Evolutionary conservation across 2,113 vertebrate species (phyloP).

Genomic region (Crotalus horridus): DNA sequence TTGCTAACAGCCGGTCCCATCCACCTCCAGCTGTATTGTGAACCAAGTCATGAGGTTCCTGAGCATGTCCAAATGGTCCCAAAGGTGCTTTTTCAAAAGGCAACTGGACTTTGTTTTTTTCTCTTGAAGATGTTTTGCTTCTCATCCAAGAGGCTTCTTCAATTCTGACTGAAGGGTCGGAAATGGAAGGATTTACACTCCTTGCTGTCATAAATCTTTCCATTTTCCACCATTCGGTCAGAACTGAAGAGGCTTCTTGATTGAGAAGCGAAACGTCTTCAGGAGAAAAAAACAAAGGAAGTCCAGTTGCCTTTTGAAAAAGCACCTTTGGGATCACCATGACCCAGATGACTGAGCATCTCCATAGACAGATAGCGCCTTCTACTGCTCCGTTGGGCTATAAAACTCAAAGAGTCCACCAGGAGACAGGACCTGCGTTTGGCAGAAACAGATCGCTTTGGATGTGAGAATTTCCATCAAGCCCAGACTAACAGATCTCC

Average conservation of each 20-base stretch:
- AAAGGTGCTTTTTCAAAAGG: background rate
- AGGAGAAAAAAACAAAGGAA: background rate
- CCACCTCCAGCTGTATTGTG: background rate
- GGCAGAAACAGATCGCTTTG: background rate
- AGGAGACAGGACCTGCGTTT: background rate
- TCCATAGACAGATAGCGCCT: background rate
- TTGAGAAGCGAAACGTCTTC: background rate
- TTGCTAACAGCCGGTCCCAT: background rate
- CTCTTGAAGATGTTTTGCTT: background rate
- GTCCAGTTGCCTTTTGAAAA: background rate
- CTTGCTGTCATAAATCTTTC: background rate
- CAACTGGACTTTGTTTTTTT: background rate
- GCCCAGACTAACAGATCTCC: background rate
- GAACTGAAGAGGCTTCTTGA: background rate
- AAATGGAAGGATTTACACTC: background rate
- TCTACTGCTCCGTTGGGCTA: background rate
- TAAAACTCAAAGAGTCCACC: background rate
- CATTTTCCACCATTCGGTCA: background rate
- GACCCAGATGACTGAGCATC: background rate
- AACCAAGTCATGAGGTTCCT: background rate
- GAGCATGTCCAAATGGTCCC: background rate
- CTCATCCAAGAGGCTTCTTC: background rate
- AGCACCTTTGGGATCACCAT: background rate
- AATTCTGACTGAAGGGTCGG: background rate
- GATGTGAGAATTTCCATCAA: background rate